Evolutionary conservation across 2,888 invertebrate genomes (phyloP).

Genomic region (Ornithoptera priamus): DNA sequence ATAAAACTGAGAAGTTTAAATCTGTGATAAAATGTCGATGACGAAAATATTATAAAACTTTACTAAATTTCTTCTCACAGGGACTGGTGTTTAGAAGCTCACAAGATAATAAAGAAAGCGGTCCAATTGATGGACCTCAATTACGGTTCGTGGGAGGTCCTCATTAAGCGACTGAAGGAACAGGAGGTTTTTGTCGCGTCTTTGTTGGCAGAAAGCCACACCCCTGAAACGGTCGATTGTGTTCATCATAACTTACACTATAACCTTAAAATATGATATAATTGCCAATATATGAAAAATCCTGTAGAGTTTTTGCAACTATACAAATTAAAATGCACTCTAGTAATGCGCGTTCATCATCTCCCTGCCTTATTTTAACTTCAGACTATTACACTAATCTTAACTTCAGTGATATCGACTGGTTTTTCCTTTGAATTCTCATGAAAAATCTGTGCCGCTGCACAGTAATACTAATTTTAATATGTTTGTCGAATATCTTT

Average conservation of each 20-base stretch:
- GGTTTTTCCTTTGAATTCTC: no score
- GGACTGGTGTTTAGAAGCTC: conserved; percentile 71
- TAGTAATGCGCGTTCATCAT: neutral
- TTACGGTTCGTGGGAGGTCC: conserved; percentile 75
- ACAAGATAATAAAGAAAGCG: conserved; percentile 72
- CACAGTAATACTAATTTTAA: no score
- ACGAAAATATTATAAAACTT: neutral
- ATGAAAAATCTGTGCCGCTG: no score
- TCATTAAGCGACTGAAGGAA: conserved; percentile 59
- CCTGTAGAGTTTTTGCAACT: neutral
- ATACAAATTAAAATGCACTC: neutral
- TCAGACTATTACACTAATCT: no score
- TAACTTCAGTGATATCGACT: no score
- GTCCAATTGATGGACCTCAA: conserved; percentile 74
- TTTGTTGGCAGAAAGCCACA: conserved; percentile 50
- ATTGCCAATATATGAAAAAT: neutral
- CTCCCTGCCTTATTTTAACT: neutral
- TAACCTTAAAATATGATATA: conserved; percentile 56
- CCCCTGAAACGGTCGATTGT: conserved; percentile 46
- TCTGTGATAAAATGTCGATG: neutral
- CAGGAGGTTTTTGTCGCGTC: conserved; percentile 62
- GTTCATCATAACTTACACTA: conserved; percentile 61
- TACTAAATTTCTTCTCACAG: conserved; percentile 44
- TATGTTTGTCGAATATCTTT: no score
- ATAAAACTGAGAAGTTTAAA: no score